Evolutionary conservation across 2,888 invertebrate genomes (phyloP), one percentile per base, ranked within the genome.

Genomic region (Scaptomyza caliginosa): DNA sequence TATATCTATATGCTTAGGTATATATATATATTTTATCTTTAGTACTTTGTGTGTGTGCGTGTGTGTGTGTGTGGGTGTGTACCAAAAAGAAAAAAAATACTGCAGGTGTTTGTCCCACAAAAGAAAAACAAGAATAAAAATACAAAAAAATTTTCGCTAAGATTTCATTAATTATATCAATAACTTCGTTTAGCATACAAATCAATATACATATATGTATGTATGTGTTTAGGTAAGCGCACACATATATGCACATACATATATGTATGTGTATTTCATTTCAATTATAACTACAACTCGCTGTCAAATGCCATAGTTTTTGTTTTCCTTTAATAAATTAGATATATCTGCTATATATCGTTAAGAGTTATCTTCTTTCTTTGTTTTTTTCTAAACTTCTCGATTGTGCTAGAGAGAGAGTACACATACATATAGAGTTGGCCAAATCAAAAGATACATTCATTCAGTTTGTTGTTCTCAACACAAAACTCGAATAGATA

Each of bases 91-190:
- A 63, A 32, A 49, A 58, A 60, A 80, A 67, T 65, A 56, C 45
- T 71, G n/a, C n/a, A n/a, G n/a, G n/a, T n/a, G n/a, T n/a, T n/a
- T n/a, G n/a, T n/a, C n/a, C n/a, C n/a, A n/a, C n/a, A n/a, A n/a
- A 66, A 50, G 58, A 40, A 67, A 67, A 64, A 68, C 62, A 42
- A 57, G 23, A 59, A 58, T 48, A 57, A 63, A 73, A 69, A 67
- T 78, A 63, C 70, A 73, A 19, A 45, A 19, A 45, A 83, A 83
- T 78, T 83, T 83, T 83, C 58, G 80, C 82, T 83, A 83, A 85
- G 75, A 70, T 85, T 80, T 79, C 68, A 57, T 68, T 67, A 62
- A 67, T 56, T 63, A 60, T 16, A 40, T 60, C 59, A 58, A 81
- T 68, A 84, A 77, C 67, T 76, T 78, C 21, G 63, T 74, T 74